Evolutionary conservation across 2,113 vertebrate genomes (phyloP).

Genomic region (Sinocyclocheilus grahami): DNA sequence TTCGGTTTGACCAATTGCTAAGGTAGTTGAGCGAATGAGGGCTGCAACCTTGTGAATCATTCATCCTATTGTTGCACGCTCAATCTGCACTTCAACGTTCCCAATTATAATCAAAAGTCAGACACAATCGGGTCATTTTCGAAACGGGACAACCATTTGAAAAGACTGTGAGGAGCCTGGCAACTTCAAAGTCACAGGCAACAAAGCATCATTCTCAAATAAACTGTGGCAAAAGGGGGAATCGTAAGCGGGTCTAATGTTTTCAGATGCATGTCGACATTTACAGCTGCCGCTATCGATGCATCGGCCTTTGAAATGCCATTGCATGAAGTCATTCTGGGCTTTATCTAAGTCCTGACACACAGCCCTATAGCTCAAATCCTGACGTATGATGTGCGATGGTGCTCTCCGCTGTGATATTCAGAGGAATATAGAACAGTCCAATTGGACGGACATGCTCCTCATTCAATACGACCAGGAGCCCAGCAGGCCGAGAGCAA

Average conservation of each 20-base stretch:
- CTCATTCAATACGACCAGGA: slow-evolving; percentile 75
- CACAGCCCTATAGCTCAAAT: slow-evolving; percentile 19
- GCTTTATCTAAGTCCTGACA: slow-evolving; percentile 42
- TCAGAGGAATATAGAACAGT: slow-evolving; percentile 61
- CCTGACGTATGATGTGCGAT: slow-evolving; percentile 29
- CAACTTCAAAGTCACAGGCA: slow-evolving; percentile 26
- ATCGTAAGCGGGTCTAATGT: background rate
- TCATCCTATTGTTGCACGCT: background rate
- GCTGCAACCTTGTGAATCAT: slow-evolving; percentile 53
- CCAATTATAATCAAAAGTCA: background rate
- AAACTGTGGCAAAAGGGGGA: background rate
- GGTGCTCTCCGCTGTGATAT: slow-evolving; percentile 46
- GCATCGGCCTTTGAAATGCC: slow-evolving; percentile 49
- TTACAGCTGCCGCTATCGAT: slow-evolving; percentile 53
- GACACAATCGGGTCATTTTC: background rate
- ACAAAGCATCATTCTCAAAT: slow-evolving; percentile 3
- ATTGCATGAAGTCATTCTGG: slow-evolving; percentile 24
- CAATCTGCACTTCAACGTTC: background rate
- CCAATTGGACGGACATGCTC: slow-evolving; percentile 74
- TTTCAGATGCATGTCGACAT: slow-evolving; percentile 48
- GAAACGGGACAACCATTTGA: background rate
- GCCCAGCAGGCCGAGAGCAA: slow-evolving; percentile 53
- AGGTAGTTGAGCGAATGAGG: too few species aligned
- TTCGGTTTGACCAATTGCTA: too few species aligned
- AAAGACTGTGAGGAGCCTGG: background rate